Percentiles rank a stretch among this genome's conserved stretches.
These are phyloP conservation scores for Danio rerio DNA, from an alignment of 2,113 vertebrate species.

Conservation along the genomic window DNA sequence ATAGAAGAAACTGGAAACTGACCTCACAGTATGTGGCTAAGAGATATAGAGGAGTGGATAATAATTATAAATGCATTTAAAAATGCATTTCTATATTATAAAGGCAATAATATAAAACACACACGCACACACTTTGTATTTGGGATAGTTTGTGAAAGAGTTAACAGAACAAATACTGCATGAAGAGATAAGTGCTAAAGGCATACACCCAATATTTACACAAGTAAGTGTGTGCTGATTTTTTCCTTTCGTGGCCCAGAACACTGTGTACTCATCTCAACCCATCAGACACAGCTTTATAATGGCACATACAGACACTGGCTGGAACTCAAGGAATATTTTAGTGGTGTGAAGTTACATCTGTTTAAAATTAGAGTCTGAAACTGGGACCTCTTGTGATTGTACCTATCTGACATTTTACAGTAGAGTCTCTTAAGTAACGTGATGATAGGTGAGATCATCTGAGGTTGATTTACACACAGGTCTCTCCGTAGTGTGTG, in stretches of 20 bases:
- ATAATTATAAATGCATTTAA: background rate
- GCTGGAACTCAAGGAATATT: conserved; percentile 23
- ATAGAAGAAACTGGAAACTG: conserved; percentile 86
- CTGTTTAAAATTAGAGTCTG: conserved; percentile 69
- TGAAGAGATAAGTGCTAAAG: background rate
- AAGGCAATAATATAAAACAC: background rate
- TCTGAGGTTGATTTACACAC: background rate
- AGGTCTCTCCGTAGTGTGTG: background rate
- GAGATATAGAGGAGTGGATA: conserved; percentile 80
- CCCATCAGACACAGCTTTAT: conserved; percentile 22
- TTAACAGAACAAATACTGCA: background rate
- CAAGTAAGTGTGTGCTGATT: conserved; percentile 5
- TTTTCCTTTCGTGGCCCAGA: conserved; percentile 12
- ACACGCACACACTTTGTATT: background rate
- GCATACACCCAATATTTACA: conserved; percentile 51
- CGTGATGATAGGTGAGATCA: background rate
- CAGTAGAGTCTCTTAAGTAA: background rate
- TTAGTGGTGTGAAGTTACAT: conserved; percentile 58
- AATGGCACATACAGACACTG: background rate
- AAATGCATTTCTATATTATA: background rate
- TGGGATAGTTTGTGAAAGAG: background rate
- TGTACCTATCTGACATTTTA: background rate
- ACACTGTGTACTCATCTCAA: conserved; percentile 54
- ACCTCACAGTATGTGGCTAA: conserved; percentile 95
- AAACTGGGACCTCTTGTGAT: conserved; percentile 12